Conservation (phyloP, 1,140 invertebrate species). For the Panagrolaimus sp. region DNA sequence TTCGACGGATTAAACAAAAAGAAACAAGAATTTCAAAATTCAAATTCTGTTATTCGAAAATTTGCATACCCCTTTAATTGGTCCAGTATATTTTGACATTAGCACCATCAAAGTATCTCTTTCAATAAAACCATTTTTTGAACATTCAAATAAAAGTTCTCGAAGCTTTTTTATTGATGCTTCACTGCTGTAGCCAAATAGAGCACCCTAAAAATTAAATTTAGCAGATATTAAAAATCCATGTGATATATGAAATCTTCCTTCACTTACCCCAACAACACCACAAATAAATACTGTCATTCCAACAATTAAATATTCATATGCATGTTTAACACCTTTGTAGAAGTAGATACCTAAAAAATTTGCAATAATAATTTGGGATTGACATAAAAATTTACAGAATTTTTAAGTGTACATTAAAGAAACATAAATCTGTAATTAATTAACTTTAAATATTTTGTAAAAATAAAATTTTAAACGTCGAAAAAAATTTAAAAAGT, state of each 20-base stretch:
- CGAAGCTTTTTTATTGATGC: neutral
- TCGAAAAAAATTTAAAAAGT: too few species aligned
- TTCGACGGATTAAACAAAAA: too few species aligned
- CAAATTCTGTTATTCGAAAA: neutral
- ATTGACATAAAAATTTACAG: too few species aligned
- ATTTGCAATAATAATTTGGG: too few species aligned
- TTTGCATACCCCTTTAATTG: slow-evolving; percentile 1
- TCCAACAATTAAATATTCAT: neutral
- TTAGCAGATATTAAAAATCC: too few species aligned
- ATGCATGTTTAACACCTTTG: neutral
- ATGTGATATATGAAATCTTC: neutral
- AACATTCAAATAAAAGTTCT: neutral
- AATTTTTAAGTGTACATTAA: too few species aligned
- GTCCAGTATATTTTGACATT: slow-evolving; percentile 1
- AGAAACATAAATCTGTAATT: too few species aligned
- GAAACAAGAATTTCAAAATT: too few species aligned
- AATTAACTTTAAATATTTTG: too few species aligned
- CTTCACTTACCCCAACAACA: neutral
- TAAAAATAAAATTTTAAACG: too few species aligned
- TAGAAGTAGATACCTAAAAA: neutral
- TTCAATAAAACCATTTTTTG: neutral
- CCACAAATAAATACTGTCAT: neutral
- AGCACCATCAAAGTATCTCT: neutral
- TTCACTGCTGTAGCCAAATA: neutral
- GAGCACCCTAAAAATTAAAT: neutral